phyloP scores from a whole-genome alignment of 2,113 vertebrate genomes.

The Chiloscyllium plagiosum region DNA sequence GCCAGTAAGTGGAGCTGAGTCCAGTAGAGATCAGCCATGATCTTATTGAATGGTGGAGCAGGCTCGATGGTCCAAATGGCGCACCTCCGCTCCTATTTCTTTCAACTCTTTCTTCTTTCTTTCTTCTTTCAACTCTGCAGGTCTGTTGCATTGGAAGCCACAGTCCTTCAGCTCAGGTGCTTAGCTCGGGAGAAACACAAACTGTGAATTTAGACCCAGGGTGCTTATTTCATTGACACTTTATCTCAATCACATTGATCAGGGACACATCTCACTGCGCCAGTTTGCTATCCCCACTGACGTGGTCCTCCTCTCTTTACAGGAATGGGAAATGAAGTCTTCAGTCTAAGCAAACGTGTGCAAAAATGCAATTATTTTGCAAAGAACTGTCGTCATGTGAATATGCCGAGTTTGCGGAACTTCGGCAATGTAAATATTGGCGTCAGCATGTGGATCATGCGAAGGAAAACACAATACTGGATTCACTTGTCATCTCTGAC shows the following conservation, averaged over 20 bases:
- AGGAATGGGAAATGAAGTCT: conserved; percentile 72
- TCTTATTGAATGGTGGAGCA: too few species aligned
- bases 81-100: too few species aligned
- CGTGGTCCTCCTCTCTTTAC: not conserved
- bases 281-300: not conserved
- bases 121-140: not conserved
- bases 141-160: not conserved
- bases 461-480: conserved; percentile 25
- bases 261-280: not conserved
- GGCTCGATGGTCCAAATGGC: too few species aligned
- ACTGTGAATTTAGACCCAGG: not conserved
- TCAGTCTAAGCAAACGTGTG: conserved; percentile 48
- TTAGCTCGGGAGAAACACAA: not conserved
- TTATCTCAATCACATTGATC: not conserved
- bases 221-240: not conserved
- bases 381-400: not conserved
- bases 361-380: not conserved
- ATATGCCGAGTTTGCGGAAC: conserved; percentile 38
- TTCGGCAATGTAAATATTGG: conserved; percentile 41
- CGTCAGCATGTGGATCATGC: conserved; percentile 55
- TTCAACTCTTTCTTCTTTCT: too few species aligned
- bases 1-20: too few species aligned
- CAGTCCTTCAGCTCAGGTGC: not conserved
- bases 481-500: not conserved
- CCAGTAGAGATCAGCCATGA: too few species aligned